A percentile compares a stretch with the other conserved stretches of the same genome.
Conservation (phyloP, 1,140 invertebrate genomes). For the Colletes latitarsis region DNA sequence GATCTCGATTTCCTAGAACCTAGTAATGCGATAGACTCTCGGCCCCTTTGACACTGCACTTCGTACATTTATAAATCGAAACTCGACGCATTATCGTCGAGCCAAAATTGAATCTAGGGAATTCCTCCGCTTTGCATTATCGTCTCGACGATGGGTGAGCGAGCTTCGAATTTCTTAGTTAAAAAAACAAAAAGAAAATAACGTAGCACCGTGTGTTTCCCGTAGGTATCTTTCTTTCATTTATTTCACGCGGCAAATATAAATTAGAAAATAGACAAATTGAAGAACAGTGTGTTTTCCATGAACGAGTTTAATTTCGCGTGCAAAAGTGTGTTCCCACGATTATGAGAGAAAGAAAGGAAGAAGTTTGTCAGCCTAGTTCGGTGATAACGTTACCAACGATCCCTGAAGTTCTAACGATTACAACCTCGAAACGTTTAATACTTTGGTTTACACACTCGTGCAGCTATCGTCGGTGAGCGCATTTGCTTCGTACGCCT, state of each 20-base stretch:
- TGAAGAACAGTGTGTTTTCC: neutral
- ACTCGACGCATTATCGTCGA: neutral
- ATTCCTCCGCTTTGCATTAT: neutral
- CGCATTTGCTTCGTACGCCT: constrained; percentile 37
- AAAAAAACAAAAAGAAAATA: neutral
- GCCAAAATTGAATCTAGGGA: neutral
- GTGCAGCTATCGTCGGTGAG: constrained; percentile 11
- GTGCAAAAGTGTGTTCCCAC: neutral
- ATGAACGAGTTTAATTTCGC: neutral
- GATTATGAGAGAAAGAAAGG: neutral
- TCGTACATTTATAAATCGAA: neutral
- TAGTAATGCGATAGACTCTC: neutral
- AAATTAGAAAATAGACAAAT: neutral
- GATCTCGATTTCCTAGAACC: neutral
- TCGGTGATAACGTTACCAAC: neutral
- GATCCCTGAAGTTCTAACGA: constrained; percentile 6
- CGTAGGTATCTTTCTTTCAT: neutral
- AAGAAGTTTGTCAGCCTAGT: neutral
- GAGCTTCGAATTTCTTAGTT: constrained; percentile 26
- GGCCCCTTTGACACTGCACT: neutral
- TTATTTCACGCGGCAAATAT: neutral
- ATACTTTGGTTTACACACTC: constrained; percentile 4
- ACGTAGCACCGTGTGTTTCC: no score
- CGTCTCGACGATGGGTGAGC: neutral
- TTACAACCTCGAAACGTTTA: constrained; percentile 45